These are phyloP conservation scores for Dendrophyllia cribrosa DNA, from an alignment of 64 coral and sea anemone genomes.

Conservation along the genomic window DNA sequence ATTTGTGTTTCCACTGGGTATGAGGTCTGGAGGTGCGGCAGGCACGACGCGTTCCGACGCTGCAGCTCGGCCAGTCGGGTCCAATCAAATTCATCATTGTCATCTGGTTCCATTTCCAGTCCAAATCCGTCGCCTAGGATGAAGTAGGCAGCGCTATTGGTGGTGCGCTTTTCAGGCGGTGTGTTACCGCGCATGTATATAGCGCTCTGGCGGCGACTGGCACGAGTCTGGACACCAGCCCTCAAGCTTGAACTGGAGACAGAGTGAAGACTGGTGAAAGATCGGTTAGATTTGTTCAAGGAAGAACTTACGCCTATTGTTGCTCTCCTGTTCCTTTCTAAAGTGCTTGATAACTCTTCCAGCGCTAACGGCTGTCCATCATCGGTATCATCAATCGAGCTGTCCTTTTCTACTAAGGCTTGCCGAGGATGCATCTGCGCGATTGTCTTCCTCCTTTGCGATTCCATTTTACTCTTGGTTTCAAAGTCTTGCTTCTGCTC, in stretches of 20 bases:
- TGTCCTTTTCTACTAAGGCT: constrained; percentile 28
- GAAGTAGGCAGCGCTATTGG: constrained; percentile 57
- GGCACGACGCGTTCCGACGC: constrained; percentile 63
- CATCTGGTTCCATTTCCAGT: constrained; percentile 65
- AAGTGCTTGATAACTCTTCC: constrained; percentile 31
- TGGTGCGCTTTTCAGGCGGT: constrained; percentile 53
- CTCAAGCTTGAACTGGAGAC: constrained; percentile 48
- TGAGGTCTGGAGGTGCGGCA: constrained; percentile 64
- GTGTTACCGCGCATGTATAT: constrained; percentile 62
- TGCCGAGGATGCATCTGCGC: constrained; percentile 20
- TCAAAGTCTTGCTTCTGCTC: constrained; percentile 36
- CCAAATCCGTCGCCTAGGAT: constrained; percentile 53
- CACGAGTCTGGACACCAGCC: constrained; percentile 23
- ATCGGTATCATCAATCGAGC: constrained; percentile 4
- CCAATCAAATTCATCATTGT: constrained; percentile 52
- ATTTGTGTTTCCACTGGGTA: constrained; percentile 76
- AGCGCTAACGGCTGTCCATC: constrained; percentile 22
- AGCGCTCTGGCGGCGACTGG: constrained; percentile 73
- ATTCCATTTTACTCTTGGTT: background rate
- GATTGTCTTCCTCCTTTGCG: constrained; percentile 30
- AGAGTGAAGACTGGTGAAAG: constrained; percentile 37
- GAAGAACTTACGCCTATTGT: background rate
- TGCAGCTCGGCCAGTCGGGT: constrained; percentile 70
- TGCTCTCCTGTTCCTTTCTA: background rate
- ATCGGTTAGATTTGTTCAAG: constrained; percentile 15